Conservation (phyloP, 1,140 invertebrate species). For the Acyrthosiphon pisum region DNA sequence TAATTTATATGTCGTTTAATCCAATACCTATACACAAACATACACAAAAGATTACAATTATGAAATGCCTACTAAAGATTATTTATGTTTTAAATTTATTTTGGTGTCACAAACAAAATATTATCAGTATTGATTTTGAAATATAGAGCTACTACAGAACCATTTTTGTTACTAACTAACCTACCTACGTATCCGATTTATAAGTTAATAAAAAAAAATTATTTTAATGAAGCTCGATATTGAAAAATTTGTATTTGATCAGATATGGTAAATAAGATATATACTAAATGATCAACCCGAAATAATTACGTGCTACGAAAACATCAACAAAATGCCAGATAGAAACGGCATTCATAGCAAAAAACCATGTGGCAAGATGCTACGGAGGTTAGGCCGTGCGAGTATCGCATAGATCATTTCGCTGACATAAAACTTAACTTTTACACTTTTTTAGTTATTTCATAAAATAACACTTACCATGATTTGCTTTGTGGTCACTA, state of each 20-base stretch:
- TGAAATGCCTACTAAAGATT: not conserved
- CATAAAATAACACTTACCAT: slow-evolving; percentile 19
- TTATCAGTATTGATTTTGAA: not conserved
- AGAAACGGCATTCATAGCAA: no score
- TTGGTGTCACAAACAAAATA: not conserved
- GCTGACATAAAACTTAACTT: not conserved
- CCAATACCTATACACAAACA: no score
- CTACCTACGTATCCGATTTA: no score
- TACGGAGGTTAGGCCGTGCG: no score
- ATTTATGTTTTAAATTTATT: not conserved
- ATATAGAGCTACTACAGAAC: not conserved
- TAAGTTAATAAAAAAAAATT: not conserved
- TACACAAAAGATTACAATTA: not conserved
- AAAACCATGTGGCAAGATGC: no score
- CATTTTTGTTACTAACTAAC: not conserved
- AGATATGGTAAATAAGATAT: no score
- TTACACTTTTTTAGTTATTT: not conserved
- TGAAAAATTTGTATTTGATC: no score
- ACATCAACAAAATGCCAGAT: no score
- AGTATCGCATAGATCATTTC: not conserved
- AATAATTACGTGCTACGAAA: no score
- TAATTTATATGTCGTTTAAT: no score
- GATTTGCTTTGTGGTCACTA: not conserved
- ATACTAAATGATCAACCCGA: no score
- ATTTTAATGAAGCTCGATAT: no score